Percentiles rank a stretch among this genome's conserved stretches.
Evolutionary conservation across 2,797 vertebrate genomes (phyloP).

Genomic region (Cynodonichthys magdalenae): DNA sequence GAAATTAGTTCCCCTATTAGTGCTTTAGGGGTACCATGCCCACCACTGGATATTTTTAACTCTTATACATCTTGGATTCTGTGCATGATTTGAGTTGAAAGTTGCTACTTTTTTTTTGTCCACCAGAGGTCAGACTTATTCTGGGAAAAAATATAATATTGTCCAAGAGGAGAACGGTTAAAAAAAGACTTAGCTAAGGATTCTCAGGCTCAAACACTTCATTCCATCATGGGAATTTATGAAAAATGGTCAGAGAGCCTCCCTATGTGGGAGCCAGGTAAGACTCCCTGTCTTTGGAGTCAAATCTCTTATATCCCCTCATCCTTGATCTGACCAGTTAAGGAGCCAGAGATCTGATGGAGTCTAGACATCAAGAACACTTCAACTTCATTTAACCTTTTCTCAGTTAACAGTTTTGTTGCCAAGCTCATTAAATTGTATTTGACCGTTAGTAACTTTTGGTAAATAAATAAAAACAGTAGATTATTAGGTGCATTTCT

Average conservation of each 20-base stretch:
- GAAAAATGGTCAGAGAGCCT: slow-evolving; percentile 47
- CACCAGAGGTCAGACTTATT: slow-evolving; percentile 74
- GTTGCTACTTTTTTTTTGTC: slow-evolving; percentile 9
- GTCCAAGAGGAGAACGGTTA: slow-evolving; percentile 27
- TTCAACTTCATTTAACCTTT: slow-evolving; percentile 62
- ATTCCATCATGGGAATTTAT: slow-evolving; percentile 59
- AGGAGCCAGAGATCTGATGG: slow-evolving; percentile 75
- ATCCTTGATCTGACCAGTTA: slow-evolving; percentile 68
- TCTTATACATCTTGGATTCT: not conserved
- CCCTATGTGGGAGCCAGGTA: slow-evolving; percentile 58
- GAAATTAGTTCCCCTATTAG: too few relatives aligned
- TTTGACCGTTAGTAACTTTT: slow-evolving; percentile 4
- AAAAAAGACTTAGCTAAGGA: slow-evolving; percentile 24
- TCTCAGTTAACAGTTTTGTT: slow-evolving; percentile 40
- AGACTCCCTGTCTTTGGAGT: slow-evolving; percentile 75
- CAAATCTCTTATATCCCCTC: slow-evolving; percentile 71
- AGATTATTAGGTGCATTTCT: too few relatives aligned
- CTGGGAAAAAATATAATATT: slow-evolving; percentile 1
- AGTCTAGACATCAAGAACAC: slow-evolving; percentile 79
- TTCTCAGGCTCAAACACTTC: slow-evolving; percentile 41
- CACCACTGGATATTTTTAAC: too few relatives aligned
- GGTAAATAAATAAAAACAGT: too few relatives aligned
- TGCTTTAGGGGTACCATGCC: too few relatives aligned
- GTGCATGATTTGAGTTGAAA: slow-evolving; percentile 7
- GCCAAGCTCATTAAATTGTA: slow-evolving; percentile 46